Conservation (phyloP, 2,888 invertebrate species). For the Eupsilia transversa region DNA sequence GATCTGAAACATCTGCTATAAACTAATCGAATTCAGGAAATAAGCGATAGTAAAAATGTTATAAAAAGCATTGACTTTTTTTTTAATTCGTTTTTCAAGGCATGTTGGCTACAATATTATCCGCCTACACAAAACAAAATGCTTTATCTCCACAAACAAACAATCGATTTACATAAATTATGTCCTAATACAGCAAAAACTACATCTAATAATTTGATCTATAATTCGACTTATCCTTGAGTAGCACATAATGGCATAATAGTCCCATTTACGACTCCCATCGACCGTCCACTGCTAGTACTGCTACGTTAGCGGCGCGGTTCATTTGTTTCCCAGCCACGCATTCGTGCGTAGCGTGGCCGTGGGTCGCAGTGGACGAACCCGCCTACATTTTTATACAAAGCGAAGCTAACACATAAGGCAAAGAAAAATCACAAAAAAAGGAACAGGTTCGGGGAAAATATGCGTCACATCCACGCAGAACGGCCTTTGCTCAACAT, state of each 20-base stretch:
- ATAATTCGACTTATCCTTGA: conserved; percentile 60
- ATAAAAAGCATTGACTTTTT: too few relatives aligned
- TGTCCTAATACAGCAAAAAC: conserved; percentile 41
- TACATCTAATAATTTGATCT: conserved; percentile 28
- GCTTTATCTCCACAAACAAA: conserved; percentile 18
- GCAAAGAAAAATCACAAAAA: too few relatives aligned
- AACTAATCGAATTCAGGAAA: not conserved
- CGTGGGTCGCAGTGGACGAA: not conserved
- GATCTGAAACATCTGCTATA: not conserved
- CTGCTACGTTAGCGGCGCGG: too few relatives aligned
- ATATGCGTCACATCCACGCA: too few relatives aligned
- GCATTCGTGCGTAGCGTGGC: not conserved
- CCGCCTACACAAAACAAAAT: not conserved
- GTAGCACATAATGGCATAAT: conserved; percentile 55
- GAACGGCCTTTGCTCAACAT: too few relatives aligned
- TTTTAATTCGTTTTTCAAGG: too few relatives aligned
- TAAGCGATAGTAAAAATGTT: not conserved
- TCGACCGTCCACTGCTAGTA: not conserved
- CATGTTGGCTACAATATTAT: not conserved
- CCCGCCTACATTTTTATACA: not conserved
- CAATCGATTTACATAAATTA: conserved; percentile 37
- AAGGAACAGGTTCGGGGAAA: too few relatives aligned
- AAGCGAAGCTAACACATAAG: too few relatives aligned
- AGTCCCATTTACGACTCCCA: conserved; percentile 40
- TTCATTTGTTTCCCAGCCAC: not conserved